Conservation (phyloP, 2,797 vertebrate species). For the Pseudotriccus pelzelni region DNA sequence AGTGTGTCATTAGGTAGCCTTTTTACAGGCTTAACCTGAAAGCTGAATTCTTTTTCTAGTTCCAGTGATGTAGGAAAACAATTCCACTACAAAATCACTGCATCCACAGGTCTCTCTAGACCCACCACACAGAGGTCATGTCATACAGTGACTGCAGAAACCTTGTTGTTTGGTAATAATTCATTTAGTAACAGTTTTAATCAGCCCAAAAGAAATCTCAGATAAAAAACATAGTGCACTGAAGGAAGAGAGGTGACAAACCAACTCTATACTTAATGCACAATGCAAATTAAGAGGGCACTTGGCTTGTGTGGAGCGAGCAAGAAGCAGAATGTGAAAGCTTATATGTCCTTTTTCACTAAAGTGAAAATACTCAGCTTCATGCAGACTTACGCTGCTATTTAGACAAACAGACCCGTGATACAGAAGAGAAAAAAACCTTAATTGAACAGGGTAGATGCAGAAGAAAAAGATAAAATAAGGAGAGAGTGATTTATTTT, state of each 20-base stretch:
- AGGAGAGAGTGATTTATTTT: not conserved
- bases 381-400: not conserved
- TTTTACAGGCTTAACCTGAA: constrained; percentile 20
- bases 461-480: not conserved
- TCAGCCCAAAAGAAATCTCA: not conserved
- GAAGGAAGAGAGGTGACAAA: not conserved
- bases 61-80: not conserved
- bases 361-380: not conserved
- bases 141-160: not conserved
- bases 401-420: not conserved
- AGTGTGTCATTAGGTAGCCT: not conserved
- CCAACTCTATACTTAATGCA: not conserved
- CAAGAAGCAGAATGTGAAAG: not conserved
- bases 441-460: not conserved
- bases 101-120: not conserved
- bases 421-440: not conserved
- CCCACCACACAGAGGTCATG: rapidly evolving
- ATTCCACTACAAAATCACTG: not conserved
- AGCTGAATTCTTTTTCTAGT: not conserved
- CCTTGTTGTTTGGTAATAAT: not conserved
- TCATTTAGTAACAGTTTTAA: not conserved
- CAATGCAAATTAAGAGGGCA: not conserved
- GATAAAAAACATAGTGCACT: not conserved
- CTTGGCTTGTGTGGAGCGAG: not conserved
- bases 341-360: not conserved